Base-by-base conservation (phyloP, 2,797 vertebrate genomes). In the Cyprinodon diabolis region DNA sequence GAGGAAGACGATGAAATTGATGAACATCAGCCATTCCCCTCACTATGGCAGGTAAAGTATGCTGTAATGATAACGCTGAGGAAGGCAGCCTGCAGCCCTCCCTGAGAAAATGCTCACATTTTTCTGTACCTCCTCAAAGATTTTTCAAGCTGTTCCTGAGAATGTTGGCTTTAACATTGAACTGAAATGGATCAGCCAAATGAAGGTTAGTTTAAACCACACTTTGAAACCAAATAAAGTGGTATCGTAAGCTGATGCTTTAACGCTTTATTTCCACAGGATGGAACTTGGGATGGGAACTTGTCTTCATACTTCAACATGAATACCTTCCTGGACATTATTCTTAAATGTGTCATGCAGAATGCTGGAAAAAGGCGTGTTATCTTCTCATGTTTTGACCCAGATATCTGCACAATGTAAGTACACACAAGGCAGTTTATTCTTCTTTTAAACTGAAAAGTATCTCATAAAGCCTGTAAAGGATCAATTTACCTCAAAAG, bases 321-420 rank as follows among this genome's bases (percentile, higher is more conserved):
- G 97, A 99, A 99, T 77, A 73, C 91, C 47, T 99, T 95, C 86
- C 89, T 99, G 72, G 98, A 99, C 91, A 95, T 96, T 63, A 89
- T 99, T 87, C 93, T 99, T 84, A 96, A 96, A 84, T 98, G 96
- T 30, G 94, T 97, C 77, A 92, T 98, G 81, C 92, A 97, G 90
- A 96, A 95, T 86, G 96, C 96, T 57, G 96, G 96, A 66, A 92
- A 86, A 4, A 96, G 98, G 72, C 96, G 96, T 73, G 95, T 99
- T 57, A 90, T 99, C 23, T 99, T 99, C 95, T 99, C 98, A 82
- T 97, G 95, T 79, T 99, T 99, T 78, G 96, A 99, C 92, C 97
- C 98, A 0, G 97, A 99, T 81, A 90, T 99, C 87, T 99, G 98
- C 89, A 96, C 96, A 79, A 98, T 99, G 98, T 99, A 91, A 96